phyloP scores from a whole-genome alignment of 2,888 invertebrate species.

The Tethea ocularis region DNA sequence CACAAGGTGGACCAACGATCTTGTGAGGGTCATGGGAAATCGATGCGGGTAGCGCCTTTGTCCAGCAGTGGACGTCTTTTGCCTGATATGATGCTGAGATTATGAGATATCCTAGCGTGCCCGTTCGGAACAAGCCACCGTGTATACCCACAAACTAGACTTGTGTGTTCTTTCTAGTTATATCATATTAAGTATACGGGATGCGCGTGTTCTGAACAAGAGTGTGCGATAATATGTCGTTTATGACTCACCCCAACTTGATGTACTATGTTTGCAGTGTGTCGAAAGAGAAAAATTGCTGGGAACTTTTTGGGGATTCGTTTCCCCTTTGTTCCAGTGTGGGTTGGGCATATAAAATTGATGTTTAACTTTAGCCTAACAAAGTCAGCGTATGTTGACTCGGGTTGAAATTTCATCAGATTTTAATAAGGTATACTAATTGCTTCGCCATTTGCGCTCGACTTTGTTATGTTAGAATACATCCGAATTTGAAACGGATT shows the following conservation, averaged over 20 bases:
- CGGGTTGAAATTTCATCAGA: too few species aligned
- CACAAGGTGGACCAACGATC: too few species aligned
- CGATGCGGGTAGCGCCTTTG: too few species aligned
- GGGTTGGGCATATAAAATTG: not conserved
- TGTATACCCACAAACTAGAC: constrained; percentile 18
- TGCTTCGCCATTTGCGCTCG: too few species aligned
- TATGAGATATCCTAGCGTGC: not conserved
- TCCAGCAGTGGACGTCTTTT: too few species aligned
- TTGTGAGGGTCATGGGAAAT: too few species aligned
- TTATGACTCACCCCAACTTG: constrained; percentile 22
- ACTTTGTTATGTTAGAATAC: too few species aligned
- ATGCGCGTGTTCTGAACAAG: constrained; percentile 23
- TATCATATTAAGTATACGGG: constrained; percentile 30
- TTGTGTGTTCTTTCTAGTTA: constrained; percentile 20
- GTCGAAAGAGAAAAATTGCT: constrained; percentile 21
- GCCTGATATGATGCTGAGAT: too few species aligned
- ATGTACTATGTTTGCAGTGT: constrained; percentile 26
- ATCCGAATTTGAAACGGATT: too few species aligned
- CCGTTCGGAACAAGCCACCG: constrained; percentile 10
- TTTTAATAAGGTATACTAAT: too few species aligned
- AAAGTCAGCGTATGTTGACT: too few species aligned
- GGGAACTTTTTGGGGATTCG: not conserved
- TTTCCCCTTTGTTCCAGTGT: not conserved
- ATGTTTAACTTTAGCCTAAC: not conserved
- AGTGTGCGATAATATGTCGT: constrained; percentile 33